Evolutionary conservation across 2,888 invertebrate genomes (phyloP).

Genomic region (Drosophila macrospina): DNA sequence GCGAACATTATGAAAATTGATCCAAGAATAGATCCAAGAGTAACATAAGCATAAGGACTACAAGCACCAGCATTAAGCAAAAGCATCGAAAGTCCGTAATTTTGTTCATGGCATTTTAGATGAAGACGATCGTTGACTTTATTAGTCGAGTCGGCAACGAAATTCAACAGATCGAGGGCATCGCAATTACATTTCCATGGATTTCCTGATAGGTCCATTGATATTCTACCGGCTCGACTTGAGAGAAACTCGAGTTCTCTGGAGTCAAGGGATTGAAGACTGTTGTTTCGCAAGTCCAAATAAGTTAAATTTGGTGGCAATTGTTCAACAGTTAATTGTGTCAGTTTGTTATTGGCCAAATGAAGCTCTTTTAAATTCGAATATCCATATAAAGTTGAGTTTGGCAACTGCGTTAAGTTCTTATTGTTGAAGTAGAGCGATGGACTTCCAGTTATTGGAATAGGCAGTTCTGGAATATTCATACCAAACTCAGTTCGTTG

Average conservation of each 20-base stretch:
- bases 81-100: neutral
- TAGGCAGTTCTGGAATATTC: neutral
- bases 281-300: neutral
- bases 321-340: neutral
- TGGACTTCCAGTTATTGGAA: neutral
- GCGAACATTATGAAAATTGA: neutral
- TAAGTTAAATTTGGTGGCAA: constrained; percentile 1
- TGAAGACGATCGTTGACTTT: constrained; percentile 3
- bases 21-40: neutral
- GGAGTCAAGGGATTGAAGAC: neutral
- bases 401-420: neutral
- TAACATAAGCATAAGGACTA: neutral
- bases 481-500: neutral
- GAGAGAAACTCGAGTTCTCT: neutral
- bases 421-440: neutral
- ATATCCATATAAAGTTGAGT: constrained; percentile 3
- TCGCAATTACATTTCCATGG: constrained; percentile 37
- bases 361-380: neutral
- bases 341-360: neutral
- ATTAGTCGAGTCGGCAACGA: neutral
- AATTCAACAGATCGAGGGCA: neutral
- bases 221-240: neutral
- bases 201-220: constrained; percentile 19
- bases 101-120: neutral
- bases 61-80: neutral